Base-by-base conservation (phyloP, 2,888 invertebrate genomes). In the Buathra laborator region DNA sequence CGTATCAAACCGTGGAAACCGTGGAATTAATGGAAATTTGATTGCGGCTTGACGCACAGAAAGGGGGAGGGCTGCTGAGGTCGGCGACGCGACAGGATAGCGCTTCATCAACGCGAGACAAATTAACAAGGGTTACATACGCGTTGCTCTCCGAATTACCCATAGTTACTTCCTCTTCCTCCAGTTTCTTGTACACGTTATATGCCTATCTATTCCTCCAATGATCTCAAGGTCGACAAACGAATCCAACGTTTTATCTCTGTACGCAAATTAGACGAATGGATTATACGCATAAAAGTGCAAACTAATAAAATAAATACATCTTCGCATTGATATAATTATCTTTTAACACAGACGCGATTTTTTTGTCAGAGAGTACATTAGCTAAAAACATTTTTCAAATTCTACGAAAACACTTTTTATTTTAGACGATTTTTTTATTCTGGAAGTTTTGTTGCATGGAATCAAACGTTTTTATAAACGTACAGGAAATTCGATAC, bases 21-120 rank as follows among this genome's bases (percentile, higher is more conserved):
- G 71, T 46, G 71, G 37, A 82, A 81, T 81, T 64, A 62, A 70
- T 64, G 62, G 43, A 81, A 81, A 77, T 77, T 71, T 66, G 56
- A 53, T 82, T 10, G 44, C 66, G 70, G 46, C 10, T 24, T 12
- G 48, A 5, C 12, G 37, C 48, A 12, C 62, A 74, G 46, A 9
- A 24, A 14, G 46, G 10, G 62, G 7, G 51, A 32, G 24, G 24
- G 51, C 37, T 37, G 32, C 16, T 14, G 62, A 59, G 59, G 64
- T 46, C 16, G n/a, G 46, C 16, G 46, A 14, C 32, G 24, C 59
- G 44, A 59, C 62, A 12, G 29, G 59, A 29, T 14, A 59, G 56
- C 48, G 71, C 70, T 71, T 79, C 37, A 80, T 80, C 71, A 80
- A 74, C 51, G 72, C 43, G 44, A 16, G 29, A 66, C 29, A 80